A percentile compares a stretch with the other conserved stretches of the same genome.
phyloP scores from a whole-genome alignment of 2,113 vertebrate species.

The Heterocephalus glaber region DNA sequence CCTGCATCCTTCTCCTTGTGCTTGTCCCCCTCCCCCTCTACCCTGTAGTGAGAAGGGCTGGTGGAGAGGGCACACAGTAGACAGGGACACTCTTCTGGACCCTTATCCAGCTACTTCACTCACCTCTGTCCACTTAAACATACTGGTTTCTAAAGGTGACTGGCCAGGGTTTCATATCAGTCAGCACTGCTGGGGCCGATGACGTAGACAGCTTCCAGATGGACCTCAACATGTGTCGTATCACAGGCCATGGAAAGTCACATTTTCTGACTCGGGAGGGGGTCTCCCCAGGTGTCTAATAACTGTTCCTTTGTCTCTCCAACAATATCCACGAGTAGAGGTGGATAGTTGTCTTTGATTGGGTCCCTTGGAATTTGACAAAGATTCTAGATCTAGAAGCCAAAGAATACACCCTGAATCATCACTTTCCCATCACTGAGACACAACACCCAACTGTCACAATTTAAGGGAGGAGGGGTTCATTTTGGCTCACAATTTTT shows the following conservation, averaged over 20 bases:
- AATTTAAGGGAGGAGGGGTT: background rate
- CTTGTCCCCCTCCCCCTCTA: fast-evolving
- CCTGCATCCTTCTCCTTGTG: too few relatives aligned
- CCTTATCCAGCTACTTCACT: fast-evolving
- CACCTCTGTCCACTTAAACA: fast-evolving
- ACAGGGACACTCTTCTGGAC: background rate
- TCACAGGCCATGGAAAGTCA: background rate
- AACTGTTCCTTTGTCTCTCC: too few relatives aligned
- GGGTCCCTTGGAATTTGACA: background rate
- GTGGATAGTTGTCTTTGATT: too few relatives aligned
- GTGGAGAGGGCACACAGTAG: fast-evolving
- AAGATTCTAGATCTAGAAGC: background rate
- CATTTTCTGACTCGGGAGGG: background rate
- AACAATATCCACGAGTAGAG: background rate
- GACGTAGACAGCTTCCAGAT: background rate
- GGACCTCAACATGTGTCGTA: fast-evolving
- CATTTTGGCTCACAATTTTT: background rate
- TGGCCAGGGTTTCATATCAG: background rate
- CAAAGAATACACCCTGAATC: background rate
- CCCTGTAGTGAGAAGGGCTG: background rate
- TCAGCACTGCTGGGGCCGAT: background rate
- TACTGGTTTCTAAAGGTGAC: background rate
- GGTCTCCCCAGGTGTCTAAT: background rate
- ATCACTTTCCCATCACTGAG: background rate
- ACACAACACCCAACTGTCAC: background rate